Conservation (phyloP, 2,797 vertebrate genomes). For the Tapera naevia region DNA sequence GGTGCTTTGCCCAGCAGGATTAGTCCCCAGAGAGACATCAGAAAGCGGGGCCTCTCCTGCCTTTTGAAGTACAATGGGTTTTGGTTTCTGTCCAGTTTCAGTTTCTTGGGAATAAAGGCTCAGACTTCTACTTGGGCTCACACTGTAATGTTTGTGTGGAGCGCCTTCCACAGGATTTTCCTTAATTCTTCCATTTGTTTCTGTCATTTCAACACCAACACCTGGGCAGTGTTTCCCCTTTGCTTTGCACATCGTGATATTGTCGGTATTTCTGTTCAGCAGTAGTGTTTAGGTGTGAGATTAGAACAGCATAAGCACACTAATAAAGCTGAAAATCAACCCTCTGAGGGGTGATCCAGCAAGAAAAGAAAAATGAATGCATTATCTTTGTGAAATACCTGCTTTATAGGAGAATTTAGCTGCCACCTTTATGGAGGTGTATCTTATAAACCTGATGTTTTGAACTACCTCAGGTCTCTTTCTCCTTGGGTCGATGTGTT, state of each 20-base stretch:
- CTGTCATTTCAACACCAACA: background rate
- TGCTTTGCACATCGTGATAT: background rate
- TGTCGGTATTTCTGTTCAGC: background rate
- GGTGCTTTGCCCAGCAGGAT: background rate
- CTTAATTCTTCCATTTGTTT: background rate
- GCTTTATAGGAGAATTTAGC: background rate
- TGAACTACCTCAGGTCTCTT: background rate
- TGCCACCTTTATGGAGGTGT: background rate
- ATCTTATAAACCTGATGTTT: background rate
- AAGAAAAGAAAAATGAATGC: background rate
- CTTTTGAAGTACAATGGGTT: background rate
- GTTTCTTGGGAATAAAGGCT: background rate
- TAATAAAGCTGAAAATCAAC: background rate
- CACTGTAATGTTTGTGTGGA: background rate
- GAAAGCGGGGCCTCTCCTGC: no score
- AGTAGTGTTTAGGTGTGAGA: background rate
- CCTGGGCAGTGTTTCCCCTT: background rate
- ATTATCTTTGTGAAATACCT: background rate
- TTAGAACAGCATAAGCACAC: background rate
- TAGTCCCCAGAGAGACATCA: background rate
- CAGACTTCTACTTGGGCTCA: background rate
- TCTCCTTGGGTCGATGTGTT: background rate
- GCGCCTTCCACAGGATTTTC: background rate
- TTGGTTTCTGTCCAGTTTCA: background rate
- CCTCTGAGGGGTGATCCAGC: background rate